These are phyloP conservation scores for Bathynomus jamesi DNA, from an alignment of 1,140 invertebrate genomes.

Conservation along the genomic window DNA sequence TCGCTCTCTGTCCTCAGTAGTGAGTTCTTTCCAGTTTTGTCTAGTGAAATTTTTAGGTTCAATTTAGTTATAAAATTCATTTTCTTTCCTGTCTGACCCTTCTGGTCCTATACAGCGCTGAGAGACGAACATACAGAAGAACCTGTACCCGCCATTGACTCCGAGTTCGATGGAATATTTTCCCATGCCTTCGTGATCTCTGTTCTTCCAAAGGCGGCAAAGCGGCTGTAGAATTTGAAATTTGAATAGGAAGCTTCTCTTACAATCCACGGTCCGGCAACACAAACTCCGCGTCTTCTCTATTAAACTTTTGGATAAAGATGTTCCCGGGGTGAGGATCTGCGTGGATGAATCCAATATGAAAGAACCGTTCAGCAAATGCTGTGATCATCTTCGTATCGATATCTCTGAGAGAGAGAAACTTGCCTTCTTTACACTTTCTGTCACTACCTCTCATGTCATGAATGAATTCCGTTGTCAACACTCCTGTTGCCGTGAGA, in stretches of 20 bases:
- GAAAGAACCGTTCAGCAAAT: slow-evolving; percentile 70
- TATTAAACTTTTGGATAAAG: no score
- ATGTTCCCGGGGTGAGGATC: slow-evolving; percentile 74
- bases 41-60: slow-evolving; percentile 39
- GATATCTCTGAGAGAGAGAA: slow-evolving; percentile 57
- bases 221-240: slow-evolving; percentile 53
- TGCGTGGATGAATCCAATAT: slow-evolving; percentile 70
- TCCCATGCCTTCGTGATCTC: slow-evolving; percentile 56
- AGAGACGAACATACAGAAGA: slow-evolving; percentile 44
- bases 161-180: slow-evolving; percentile 53
- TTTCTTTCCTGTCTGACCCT: slow-evolving; percentile 23
- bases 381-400: slow-evolving; percentile 60
- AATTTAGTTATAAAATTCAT: slow-evolving; percentile 40
- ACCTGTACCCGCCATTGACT: slow-evolving; percentile 48
- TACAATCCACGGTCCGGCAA: slow-evolving; percentile 71
- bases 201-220: slow-evolving; percentile 61
- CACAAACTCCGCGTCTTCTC: slow-evolving; percentile 56
- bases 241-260: slow-evolving; percentile 49
- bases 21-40: slow-evolving; percentile 42
- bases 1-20: slow-evolving; percentile 41
- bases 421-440: slow-evolving; percentile 49
- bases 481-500: no score
- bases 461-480: slow-evolving; percentile 69
- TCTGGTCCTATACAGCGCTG: slow-evolving; percentile 41
- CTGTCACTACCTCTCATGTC: slow-evolving; percentile 60